Conservation (phyloP, 2,888 invertebrate genomes). For the Prionchulus punctatus region DNA sequence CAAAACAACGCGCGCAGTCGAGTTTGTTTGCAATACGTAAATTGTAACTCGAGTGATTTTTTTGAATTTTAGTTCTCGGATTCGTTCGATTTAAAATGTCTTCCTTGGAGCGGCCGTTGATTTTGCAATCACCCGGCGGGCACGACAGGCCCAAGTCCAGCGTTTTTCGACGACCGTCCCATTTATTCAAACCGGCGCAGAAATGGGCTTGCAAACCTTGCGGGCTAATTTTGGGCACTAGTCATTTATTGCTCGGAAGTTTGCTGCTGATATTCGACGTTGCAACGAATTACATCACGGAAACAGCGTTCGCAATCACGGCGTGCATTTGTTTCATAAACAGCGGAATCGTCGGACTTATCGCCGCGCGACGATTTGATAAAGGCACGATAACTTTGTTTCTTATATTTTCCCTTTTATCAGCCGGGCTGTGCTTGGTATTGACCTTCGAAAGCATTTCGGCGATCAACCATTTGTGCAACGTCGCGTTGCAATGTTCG, state of each 20-base stretch:
- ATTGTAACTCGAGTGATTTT: no score
- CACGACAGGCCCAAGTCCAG: neutral
- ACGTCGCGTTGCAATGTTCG: neutral
- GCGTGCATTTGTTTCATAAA: slow-evolving; percentile 2
- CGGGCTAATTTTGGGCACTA: slow-evolving; percentile 5
- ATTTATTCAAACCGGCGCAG: slow-evolving; percentile 5
- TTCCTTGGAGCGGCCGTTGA: neutral
- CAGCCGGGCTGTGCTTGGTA: neutral
- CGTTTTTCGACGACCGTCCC: neutral
- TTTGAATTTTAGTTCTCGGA: no score
- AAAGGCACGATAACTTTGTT: slow-evolving; percentile 2
- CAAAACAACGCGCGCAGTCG: no score
- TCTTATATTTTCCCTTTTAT: neutral
- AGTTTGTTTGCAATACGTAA: no score
- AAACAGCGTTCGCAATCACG: slow-evolving; percentile 12
- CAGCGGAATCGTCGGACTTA: neutral
- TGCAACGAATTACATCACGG: slow-evolving; percentile 15
- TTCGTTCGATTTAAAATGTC: no score
- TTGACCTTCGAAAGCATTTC: neutral
- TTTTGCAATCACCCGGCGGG: neutral
- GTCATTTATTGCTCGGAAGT: slow-evolving; percentile 13
- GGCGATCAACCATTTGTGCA: neutral
- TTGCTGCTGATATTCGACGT: slow-evolving; percentile 16
- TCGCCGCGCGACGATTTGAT: slow-evolving; percentile 7
- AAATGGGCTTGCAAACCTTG: slow-evolving; percentile 6